These are phyloP conservation scores for Melanostoma scalare DNA, from an alignment of 2,888 invertebrate genomes.

Conservation along the genomic window DNA sequence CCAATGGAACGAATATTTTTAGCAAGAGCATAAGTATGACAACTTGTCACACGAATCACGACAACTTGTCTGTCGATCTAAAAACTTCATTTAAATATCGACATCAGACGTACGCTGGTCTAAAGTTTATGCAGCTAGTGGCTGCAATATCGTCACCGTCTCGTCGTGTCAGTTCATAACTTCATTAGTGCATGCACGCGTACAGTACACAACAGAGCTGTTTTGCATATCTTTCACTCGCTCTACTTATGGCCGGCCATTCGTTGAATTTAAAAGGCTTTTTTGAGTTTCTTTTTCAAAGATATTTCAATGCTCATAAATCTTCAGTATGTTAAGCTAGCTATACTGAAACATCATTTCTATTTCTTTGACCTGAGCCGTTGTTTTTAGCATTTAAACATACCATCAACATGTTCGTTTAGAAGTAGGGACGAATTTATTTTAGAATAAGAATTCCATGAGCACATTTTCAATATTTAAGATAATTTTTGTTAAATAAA, in stretches of 20 bases:
- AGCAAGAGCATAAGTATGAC: constrained; percentile 43
- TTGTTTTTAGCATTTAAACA: too few species aligned
- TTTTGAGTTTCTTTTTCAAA: too few species aligned
- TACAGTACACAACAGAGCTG: background rate
- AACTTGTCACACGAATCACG: constrained; percentile 76
- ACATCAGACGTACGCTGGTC: constrained; percentile 41
- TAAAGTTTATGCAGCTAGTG: constrained; percentile 31
- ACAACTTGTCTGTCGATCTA: constrained; percentile 65
- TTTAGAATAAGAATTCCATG: too few species aligned
- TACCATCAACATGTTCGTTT: too few species aligned
- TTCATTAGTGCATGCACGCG: constrained; percentile 78
- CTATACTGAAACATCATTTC: too few species aligned
- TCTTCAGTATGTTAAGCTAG: too few species aligned
- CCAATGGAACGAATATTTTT: constrained; percentile 56
- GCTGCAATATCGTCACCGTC: constrained; percentile 47
- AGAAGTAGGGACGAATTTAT: too few species aligned
- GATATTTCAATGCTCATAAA: too few species aligned
- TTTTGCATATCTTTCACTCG: constrained; percentile 73
- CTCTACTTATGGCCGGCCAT: constrained; percentile 68
- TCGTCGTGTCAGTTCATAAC: constrained; percentile 80
- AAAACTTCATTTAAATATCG: constrained; percentile 48
- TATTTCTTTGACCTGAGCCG: too few species aligned
- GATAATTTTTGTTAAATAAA: too few species aligned
- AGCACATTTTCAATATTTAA: too few species aligned
- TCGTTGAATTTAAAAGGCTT: background rate